Evolutionary conservation across 2,888 invertebrate genomes (phyloP), one percentile per base, ranked within the genome.

Genomic region (Tipula lateralis): DNA sequence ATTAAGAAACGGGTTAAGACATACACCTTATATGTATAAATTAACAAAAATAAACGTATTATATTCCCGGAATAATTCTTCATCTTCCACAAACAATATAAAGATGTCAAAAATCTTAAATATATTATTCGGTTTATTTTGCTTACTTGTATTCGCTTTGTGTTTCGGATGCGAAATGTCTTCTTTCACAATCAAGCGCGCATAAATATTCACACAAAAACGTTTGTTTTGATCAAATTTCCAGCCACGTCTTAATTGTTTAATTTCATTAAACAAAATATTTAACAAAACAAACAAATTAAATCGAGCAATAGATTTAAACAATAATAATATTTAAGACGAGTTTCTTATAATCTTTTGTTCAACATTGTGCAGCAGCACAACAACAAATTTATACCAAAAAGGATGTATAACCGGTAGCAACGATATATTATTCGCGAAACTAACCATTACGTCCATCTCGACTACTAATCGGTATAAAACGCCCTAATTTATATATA

Each of bases 241-340:
- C 66, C 66, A 66, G 66, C 66, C 66, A 66, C 24, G 24, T 66
- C 66, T 66, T 66, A 66, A 66, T 66, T 66, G 66, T 66, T 66
- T 66, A 66, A 66, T 66, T 50, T 50, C n/a, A 66, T 66, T 19
- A n/a, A 50, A 44, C 9, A 44, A n/a, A n/a, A n/a, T n/a, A 39
- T 32, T 39, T 39, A 66, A 66, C 66, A 66, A 66, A 66, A 66
- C 7, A 66, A 24, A 36, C 36, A 44, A 19, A 50, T 24, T 66
- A 1, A 19, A 66, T 66, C 66, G 66, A 24, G 66, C 19, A 66
- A 66, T 24, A 66, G 24, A 66, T 24, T 24, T 66, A n/a, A n/a
- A n/a, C n/a, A n/a, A n/a, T n/a, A n/a, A n/a, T n/a, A n/a, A 24
- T 50, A 50, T 4, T 6, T 12, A 66, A 66, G 24, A 24, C 66